Percentiles rank a stretch among this genome's conserved stretches.
Conservation (phyloP, 2,888 invertebrate species). For the Caenorhabditis afra region DNA sequence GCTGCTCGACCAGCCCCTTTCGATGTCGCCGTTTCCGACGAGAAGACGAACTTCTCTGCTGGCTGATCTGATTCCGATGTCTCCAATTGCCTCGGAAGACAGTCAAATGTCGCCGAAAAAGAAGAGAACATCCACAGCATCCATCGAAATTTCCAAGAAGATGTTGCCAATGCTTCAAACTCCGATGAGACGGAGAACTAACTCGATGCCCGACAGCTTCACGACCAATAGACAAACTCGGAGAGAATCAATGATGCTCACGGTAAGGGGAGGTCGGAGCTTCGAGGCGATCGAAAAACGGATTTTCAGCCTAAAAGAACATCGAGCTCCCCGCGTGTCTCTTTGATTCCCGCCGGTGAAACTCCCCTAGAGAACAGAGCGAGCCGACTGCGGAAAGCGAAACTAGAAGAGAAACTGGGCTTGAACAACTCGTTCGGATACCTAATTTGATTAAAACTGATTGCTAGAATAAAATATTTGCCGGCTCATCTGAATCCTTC, state of each 20-base stretch:
- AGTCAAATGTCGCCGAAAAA: conserved; percentile 27
- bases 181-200: conserved; percentile 17
- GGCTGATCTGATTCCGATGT: conserved; percentile 28
- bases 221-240: background rate
- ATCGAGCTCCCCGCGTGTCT: conserved; percentile 17
- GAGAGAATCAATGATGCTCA: conserved; percentile 8
- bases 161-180: conserved; percentile 22
- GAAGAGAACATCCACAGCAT: background rate
- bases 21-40: conserved; percentile 10
- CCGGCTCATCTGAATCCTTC: no score
- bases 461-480: no score
- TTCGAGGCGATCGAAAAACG: no score
- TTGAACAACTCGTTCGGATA: conserved; percentile 6
- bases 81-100: conserved; percentile 36
- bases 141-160: background rate
- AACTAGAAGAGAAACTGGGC: conserved; percentile 32
- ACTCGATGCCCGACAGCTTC: conserved; percentile 21
- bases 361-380: conserved; percentile 43
- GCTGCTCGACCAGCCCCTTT: conserved; percentile 24
- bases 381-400: conserved; percentile 38
- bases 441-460: background rate
- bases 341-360: conserved; percentile 10
- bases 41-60: conserved; percentile 37
- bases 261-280: conserved; percentile 3
- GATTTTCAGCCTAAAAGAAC: conserved; percentile 25